A percentile compares a stretch with the other conserved stretches of the same genome.
phyloP scores from a whole-genome alignment of 2,113 vertebrate species.

The Pomatostomus ruficeps region DNA sequence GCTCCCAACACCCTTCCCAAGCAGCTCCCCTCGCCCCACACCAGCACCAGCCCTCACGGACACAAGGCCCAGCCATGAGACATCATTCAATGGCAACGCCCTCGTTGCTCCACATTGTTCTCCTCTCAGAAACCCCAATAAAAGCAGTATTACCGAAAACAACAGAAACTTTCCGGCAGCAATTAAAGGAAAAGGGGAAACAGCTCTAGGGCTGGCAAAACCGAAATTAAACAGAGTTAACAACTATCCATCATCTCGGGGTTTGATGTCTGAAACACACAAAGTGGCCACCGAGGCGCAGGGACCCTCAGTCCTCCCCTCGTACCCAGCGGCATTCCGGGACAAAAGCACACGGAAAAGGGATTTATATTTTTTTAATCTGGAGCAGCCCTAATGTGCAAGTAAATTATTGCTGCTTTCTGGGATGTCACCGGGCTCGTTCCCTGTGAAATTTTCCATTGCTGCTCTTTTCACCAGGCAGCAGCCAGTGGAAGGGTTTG shows the following conservation, averaged over 20 bases:
- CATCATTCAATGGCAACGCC: neutral
- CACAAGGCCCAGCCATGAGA: neutral
- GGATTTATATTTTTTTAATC: neutral
- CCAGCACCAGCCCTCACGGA: fast-evolving
- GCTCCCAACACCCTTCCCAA: neutral
- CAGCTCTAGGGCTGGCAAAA: slow-evolving; percentile 43
- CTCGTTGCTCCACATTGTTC: neutral
- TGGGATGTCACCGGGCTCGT: neutral
- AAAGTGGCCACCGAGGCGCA: neutral
- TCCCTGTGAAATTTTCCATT: neutral
- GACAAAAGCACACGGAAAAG: neutral
- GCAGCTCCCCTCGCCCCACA: neutral
- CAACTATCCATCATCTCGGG: neutral
- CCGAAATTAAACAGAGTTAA: slow-evolving; percentile 4
- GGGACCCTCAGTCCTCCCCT: neutral
- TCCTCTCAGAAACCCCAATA: slow-evolving; percentile 6
- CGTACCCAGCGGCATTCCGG: neutral
- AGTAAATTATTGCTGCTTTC: slow-evolving; percentile 11
- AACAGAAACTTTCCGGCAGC: slow-evolving; percentile 33
- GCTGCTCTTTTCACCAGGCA: neutral
- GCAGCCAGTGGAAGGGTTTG: neutral
- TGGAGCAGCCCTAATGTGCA: neutral
- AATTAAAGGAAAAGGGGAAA: slow-evolving; percentile 38
- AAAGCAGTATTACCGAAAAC: slow-evolving; percentile 22
- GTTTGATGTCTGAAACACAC: neutral